These are phyloP conservation scores for Cirrhinus molitorella DNA, from an alignment of 2,797 vertebrate genomes.

Conservation along the genomic window DNA sequence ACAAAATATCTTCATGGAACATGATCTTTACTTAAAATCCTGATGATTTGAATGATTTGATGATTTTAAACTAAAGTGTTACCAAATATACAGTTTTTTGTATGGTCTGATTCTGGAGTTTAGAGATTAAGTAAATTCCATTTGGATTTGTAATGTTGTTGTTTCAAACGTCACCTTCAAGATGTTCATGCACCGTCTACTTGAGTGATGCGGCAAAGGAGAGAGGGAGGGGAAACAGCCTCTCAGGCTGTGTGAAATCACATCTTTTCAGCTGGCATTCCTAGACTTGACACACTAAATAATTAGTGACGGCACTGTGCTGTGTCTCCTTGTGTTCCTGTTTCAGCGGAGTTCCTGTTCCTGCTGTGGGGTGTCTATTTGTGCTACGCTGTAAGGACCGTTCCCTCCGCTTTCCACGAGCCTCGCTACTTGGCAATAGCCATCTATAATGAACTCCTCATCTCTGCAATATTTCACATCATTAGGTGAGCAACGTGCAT, in stretches of 20 bases:
- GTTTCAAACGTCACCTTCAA: background rate
- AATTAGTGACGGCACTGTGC: conserved; percentile 34
- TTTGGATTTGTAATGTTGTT: background rate
- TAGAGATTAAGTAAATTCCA: background rate
- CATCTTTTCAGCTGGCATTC: conserved; percentile 22
- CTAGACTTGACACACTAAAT: conserved; percentile 27
- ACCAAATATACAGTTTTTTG: no score
- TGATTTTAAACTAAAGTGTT: no score
- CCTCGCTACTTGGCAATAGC: conserved; percentile 96
- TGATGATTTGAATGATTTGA: no score
- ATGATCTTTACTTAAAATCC: no score
- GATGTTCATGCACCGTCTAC: background rate
- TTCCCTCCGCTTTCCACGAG: conserved; percentile 97
- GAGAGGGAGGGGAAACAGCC: conserved; percentile 7
- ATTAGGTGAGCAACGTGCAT: conserved; percentile 83
- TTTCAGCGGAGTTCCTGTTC: conserved; percentile 95
- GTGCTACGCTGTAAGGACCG: conserved; percentile 95
- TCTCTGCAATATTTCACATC: conserved; percentile 95
- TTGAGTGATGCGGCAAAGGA: conserved; percentile 17
- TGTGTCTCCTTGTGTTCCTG: conserved; percentile 68
- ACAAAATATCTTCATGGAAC: no score
- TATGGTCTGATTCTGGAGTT: background rate
- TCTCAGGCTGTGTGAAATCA: conserved; percentile 39
- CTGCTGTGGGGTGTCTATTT: conserved; percentile 98
- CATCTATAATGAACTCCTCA: conserved; percentile 97